phyloP scores from a whole-genome alignment of 2,888 invertebrate species.

The Hirtodrosophila cameraria region DNA sequence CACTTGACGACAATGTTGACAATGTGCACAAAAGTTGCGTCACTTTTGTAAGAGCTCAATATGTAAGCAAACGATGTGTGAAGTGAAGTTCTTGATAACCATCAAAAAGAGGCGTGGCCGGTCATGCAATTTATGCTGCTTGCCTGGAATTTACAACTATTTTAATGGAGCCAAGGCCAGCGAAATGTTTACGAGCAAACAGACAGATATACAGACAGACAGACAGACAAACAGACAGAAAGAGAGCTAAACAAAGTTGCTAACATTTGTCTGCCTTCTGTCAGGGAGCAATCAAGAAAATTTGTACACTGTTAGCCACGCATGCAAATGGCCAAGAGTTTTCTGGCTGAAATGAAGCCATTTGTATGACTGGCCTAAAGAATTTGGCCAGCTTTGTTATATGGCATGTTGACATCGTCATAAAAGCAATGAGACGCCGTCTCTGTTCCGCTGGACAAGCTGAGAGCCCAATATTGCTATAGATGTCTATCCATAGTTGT shows the following conservation, averaged over 20 bases:
- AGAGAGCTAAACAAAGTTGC: slow-evolving; percentile 6
- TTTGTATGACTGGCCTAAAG: slow-evolving; percentile 62
- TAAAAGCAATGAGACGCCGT: slow-evolving; percentile 55
- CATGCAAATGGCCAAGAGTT: slow-evolving; percentile 64
- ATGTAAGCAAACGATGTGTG: slow-evolving; percentile 71
- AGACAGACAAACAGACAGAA: slow-evolving; percentile 2
- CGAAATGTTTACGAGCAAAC: slow-evolving; percentile 52
- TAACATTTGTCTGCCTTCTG: slow-evolving; percentile 39
- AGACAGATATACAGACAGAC: slow-evolving; percentile 37
- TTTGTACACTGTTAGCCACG: slow-evolving; percentile 59
- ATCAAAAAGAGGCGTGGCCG: slow-evolving; percentile 11
- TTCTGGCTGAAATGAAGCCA: slow-evolving; percentile 65
- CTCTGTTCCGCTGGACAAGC: slow-evolving; percentile 13
- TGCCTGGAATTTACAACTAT: slow-evolving; percentile 73
- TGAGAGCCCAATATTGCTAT: not conserved
- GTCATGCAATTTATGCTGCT: slow-evolving; percentile 69
- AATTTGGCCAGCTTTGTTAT: slow-evolving; percentile 44
- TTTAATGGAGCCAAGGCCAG: slow-evolving; percentile 74
- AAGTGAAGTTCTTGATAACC: slow-evolving; percentile 61
- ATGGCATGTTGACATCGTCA: slow-evolving; percentile 58
- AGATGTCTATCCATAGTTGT: slow-evolving; percentile 20
- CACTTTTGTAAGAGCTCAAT: slow-evolving; percentile 60
- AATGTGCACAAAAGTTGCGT: slow-evolving; percentile 72
- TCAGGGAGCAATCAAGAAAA: slow-evolving; percentile 52
- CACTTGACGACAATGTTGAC: slow-evolving; percentile 69